Percentiles rank a stretch among this genome's conserved stretches.
phyloP scores from a whole-genome alignment of 2,797 vertebrate species.

The Cyprinella venusta region DNA sequence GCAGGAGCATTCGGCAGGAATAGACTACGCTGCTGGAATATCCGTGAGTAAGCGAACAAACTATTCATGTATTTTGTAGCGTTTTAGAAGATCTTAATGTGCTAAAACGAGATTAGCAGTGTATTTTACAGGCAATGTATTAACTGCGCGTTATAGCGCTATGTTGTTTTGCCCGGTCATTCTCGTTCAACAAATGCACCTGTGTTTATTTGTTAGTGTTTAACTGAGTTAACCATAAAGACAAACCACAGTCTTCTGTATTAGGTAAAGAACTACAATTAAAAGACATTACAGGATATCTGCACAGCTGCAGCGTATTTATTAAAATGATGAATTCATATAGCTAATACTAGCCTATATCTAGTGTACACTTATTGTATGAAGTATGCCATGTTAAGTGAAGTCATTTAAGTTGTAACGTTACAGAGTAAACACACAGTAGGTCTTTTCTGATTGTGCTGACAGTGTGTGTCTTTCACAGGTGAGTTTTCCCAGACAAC shows the following conservation, averaged over 20 bases:
- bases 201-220: neutral
- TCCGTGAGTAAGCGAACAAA: constrained; percentile 1
- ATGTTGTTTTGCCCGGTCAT: neutral
- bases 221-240: neutral
- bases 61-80: neutral
- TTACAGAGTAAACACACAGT: constrained; percentile 32
- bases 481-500: neutral
- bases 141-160: neutral
- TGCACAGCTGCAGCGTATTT: neutral
- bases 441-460: neutral
- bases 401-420: neutral
- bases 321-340: neutral
- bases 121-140: neutral
- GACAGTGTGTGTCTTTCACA: constrained; percentile 52
- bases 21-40: neutral
- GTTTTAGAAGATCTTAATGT: too few species aligned
- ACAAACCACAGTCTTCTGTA: neutral
- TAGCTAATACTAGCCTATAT: neutral
- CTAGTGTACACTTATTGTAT: neutral
- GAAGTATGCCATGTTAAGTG: neutral
- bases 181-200: neutral
- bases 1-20: neutral
- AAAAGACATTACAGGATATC: neutral
- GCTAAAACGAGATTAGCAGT: neutral
- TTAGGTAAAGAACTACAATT: neutral